Conservation (phyloP, 2,888 invertebrate species). For the Endomychus coccineus region DNA sequence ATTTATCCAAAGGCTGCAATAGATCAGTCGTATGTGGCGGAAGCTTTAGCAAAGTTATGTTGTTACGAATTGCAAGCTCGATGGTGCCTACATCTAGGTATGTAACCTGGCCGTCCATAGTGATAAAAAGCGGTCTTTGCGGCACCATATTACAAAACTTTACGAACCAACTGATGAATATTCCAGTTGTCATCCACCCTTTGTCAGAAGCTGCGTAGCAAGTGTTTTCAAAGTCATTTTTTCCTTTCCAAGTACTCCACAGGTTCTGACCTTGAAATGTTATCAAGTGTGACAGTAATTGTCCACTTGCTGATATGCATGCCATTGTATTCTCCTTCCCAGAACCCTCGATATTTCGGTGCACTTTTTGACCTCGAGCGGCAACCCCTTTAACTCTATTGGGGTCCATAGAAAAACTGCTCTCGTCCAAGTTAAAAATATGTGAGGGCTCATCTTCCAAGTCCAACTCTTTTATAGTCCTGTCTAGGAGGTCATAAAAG, state of each 20-base stretch:
- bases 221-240: conserved; percentile 17
- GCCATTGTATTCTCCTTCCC: conserved; percentile 16
- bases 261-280: conserved; percentile 14
- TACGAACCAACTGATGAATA: conserved; percentile 20
- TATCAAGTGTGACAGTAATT: conserved; percentile 11
- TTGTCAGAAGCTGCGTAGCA: conserved; percentile 19
- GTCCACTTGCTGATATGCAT: conserved; percentile 14
- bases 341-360: conserved; percentile 16
- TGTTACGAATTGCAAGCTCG: conserved; percentile 7
- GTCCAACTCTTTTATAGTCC: conserved; percentile 15
- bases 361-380: conserved; percentile 19
- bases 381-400: conserved; percentile 18
- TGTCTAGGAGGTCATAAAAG: conserved; percentile 7
- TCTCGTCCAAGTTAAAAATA: conserved; percentile 24
- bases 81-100: conserved; percentile 20
- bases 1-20: conserved; percentile 12
- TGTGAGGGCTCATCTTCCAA: conserved; percentile 17
- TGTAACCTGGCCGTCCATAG: conserved; percentile 21
- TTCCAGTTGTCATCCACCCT: conserved; percentile 20
- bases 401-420: conserved; percentile 21
- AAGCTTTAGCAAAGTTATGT: conserved; percentile 10
- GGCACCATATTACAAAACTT: conserved; percentile 17
- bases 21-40: too few species aligned
- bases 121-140: conserved; percentile 20
- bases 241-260: conserved; percentile 24